phyloP scores from a whole-genome alignment of 2,888 invertebrate species.

The Clusia tigrina region DNA sequence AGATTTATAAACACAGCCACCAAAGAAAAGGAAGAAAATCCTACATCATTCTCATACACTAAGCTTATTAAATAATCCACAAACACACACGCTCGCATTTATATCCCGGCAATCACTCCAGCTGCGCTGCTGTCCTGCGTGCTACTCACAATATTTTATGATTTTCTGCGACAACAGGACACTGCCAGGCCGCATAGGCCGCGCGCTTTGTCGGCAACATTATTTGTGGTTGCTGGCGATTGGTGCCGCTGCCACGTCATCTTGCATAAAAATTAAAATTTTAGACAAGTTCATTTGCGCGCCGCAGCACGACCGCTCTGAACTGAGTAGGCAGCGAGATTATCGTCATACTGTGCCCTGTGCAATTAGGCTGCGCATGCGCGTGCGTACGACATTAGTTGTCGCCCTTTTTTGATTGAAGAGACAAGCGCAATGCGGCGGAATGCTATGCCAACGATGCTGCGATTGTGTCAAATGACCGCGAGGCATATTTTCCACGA shows the following conservation, averaged over 20 bases:
- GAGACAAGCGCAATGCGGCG: not conserved
- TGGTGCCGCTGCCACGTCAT: slow-evolving; percentile 2
- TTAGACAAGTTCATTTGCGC: slow-evolving; percentile 2
- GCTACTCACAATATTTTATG: slow-evolving; percentile 6
- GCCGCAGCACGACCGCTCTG: not conserved
- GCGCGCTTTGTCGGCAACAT: slow-evolving; percentile 8
- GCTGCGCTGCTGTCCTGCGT: too few relatives aligned
- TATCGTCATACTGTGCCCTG: not conserved
- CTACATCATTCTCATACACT: too few relatives aligned
- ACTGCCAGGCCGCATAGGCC: not conserved
- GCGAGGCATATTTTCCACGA: not conserved
- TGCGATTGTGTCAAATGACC: slow-evolving; percentile 3
- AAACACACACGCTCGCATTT: too few relatives aligned
- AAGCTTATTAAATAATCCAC: too few relatives aligned
- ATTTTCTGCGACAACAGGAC: slow-evolving; percentile 2
- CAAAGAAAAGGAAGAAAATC: too few relatives aligned
- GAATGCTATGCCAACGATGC: not conserved
- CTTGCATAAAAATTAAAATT: slow-evolving; percentile 5
- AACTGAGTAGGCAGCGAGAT: too few relatives aligned
- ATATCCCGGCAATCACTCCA: too few relatives aligned
- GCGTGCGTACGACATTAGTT: slow-evolving; percentile 3
- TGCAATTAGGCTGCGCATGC: not conserved
- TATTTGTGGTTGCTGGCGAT: not conserved
- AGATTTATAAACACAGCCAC: too few relatives aligned
- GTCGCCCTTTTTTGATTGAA: slow-evolving; percentile 10